phyloP scores from a whole-genome alignment of 2,888 invertebrate genomes.

The Seira sanloemensis region DNA sequence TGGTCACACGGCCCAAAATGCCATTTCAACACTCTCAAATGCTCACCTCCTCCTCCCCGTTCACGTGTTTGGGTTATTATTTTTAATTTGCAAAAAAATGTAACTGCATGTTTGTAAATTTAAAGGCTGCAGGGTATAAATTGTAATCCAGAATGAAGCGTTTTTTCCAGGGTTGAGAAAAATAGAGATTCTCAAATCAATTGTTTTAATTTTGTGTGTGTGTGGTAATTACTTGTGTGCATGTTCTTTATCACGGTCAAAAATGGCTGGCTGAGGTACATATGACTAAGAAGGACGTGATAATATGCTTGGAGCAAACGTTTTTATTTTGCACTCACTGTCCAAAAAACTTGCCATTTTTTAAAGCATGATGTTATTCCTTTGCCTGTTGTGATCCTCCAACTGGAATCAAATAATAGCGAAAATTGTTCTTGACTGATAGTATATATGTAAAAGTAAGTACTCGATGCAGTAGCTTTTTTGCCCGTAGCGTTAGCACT shows the following conservation, averaged over 20 bases:
- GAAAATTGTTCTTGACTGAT: no score
- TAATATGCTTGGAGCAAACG: not conserved
- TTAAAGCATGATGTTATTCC: not conserved
- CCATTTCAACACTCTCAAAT: not conserved
- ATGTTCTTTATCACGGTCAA: slow-evolving; percentile 49
- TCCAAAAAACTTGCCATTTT: no score
- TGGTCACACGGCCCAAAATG: not conserved
- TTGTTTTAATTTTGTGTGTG: not conserved
- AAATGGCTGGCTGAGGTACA: slow-evolving; percentile 25
- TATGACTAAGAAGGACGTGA: not conserved
- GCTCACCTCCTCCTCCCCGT: not conserved
- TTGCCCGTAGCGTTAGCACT: slow-evolving; percentile 17
- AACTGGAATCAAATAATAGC: not conserved
- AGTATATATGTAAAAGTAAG: no score
- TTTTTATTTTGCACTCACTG: not conserved
- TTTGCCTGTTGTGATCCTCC: not conserved
- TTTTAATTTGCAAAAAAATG: no score
- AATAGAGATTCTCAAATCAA: not conserved
- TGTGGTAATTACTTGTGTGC: slow-evolving; percentile 23
- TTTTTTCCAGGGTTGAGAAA: not conserved
- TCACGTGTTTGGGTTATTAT: not conserved
- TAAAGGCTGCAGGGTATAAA: no score
- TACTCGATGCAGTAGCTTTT: not conserved
- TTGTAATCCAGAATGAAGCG: no score
- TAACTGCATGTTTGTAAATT: no score